Percentiles rank a stretch among this genome's conserved stretches.
Conservation (phyloP, 2,113 vertebrate species). For the Amia ocellicauda region DNA sequence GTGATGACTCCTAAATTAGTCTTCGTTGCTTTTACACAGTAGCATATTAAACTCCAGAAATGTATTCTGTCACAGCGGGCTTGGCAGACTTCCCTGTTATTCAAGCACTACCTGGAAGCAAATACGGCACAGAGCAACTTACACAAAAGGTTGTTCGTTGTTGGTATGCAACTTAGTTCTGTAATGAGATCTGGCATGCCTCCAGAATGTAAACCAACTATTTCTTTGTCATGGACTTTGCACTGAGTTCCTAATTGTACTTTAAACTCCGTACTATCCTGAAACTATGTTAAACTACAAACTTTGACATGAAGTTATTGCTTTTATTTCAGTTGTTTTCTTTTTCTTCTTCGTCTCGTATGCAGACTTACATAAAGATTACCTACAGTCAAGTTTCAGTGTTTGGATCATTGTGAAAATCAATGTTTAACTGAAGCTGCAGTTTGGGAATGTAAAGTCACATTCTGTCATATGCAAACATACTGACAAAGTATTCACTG, state of each 20-base stretch:
- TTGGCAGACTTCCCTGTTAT: constrained; percentile 15
- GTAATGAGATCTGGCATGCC: constrained; percentile 43
- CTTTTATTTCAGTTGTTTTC: too few species aligned
- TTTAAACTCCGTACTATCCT: constrained; percentile 37
- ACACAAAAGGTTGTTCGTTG: constrained; percentile 40
- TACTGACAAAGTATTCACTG: not conserved
- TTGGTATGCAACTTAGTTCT: constrained; percentile 35
- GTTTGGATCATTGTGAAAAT: too few species aligned
- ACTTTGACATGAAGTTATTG: not conserved
- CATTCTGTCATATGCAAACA: not conserved
- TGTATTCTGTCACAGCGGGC: constrained; percentile 17
- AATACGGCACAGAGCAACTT: constrained; percentile 30
- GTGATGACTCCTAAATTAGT: constrained; percentile 52
- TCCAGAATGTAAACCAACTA: constrained; percentile 50
- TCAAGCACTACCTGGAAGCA: constrained; percentile 34
- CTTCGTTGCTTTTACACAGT: constrained; percentile 36
- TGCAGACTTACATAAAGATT: too few species aligned
- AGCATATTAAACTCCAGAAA: constrained; percentile 29
- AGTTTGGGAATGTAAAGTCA: too few species aligned
- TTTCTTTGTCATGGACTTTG: constrained; percentile 54
- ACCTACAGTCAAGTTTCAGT: too few species aligned
- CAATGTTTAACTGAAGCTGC: not conserved
- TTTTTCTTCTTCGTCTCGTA: too few species aligned
- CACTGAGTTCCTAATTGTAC: constrained; percentile 39
- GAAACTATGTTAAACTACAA: not conserved